A percentile compares a stretch with the other conserved stretches of the same genome.
Evolutionary conservation across 2,113 vertebrate species (phyloP).

Genomic region (Aleadryas rufinucha): DNA sequence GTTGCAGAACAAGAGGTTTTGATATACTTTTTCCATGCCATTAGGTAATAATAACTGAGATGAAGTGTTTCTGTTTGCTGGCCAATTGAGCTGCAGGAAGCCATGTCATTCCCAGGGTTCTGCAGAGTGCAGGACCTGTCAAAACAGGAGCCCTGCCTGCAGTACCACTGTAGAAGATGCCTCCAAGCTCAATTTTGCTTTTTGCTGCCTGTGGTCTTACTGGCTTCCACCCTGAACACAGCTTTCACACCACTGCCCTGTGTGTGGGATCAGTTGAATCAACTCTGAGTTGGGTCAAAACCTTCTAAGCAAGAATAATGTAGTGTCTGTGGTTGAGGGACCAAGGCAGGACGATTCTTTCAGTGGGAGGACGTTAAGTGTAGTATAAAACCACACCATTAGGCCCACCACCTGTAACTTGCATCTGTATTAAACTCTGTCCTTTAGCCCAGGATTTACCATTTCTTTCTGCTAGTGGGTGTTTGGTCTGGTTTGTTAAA

Average conservation of each 20-base stretch:
- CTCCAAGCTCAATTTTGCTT: neutral
- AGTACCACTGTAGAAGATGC: neutral
- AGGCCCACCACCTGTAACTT: neutral
- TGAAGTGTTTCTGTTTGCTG: neutral
- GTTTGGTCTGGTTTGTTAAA: neutral
- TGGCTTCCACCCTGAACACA: fast-evolving
- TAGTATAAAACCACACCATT: neutral
- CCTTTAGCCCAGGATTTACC: neutral
- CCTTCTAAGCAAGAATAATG: neutral
- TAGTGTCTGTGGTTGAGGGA: neutral
- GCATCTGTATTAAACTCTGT: neutral
- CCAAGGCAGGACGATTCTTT: neutral
- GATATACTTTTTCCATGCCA: neutral
- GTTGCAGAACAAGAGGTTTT: neutral
- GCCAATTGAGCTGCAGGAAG: neutral
- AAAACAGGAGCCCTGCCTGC: neutral
- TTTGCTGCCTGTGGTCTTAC: neutral
- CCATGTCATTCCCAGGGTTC: neutral
- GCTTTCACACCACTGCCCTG: neutral
- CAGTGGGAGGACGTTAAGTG: neutral
- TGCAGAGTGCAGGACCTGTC: neutral
- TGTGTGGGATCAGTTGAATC: neutral
- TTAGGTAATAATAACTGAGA: neutral
- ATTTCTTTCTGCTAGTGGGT: neutral
- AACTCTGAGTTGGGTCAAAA: neutral